A percentile compares a stretch with the other conserved stretches of the same genome.
phyloP scores from a whole-genome alignment of 1,140 invertebrate species.

The Psix sp. region DNA sequence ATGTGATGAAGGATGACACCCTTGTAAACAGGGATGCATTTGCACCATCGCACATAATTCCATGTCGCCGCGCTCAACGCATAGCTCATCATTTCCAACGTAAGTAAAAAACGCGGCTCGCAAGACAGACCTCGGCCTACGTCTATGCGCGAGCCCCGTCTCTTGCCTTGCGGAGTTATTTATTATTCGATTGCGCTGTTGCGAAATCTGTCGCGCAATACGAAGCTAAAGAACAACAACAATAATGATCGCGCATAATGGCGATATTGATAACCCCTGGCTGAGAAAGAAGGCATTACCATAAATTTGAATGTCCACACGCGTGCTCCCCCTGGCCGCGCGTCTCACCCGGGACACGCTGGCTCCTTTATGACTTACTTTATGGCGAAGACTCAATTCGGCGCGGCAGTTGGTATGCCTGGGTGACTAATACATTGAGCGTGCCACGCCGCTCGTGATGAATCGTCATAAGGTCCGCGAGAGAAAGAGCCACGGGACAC shows the following conservation, averaged over 20 bases:
- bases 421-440: slow-evolving; percentile 66
- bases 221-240: slow-evolving; percentile 9
- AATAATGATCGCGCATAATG: slow-evolving; percentile 34
- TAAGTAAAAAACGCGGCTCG: slow-evolving; percentile 44
- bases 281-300: slow-evolving; percentile 67
- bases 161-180: slow-evolving; percentile 36
- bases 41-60: slow-evolving; percentile 17
- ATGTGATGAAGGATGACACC: slow-evolving; percentile 29
- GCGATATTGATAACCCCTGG: slow-evolving; percentile 70
- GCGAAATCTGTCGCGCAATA: slow-evolving; percentile 29
- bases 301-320: slow-evolving; percentile 75
- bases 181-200: slow-evolving; percentile 39
- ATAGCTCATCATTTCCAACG: slow-evolving; percentile 36
- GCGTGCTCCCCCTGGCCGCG: slow-evolving; percentile 22
- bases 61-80: slow-evolving; percentile 11
- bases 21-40: slow-evolving; percentile 13
- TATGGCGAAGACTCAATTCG: slow-evolving; percentile 77
- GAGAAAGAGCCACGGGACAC: slow-evolving; percentile 50
- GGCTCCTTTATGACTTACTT: slow-evolving; percentile 72
- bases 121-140: slow-evolving; percentile 18
- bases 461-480: slow-evolving; percentile 52
- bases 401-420: slow-evolving; percentile 68
- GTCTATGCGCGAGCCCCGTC: not conserved
- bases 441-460: slow-evolving; percentile 46
- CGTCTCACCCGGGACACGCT: slow-evolving; percentile 12